A percentile compares a stretch with the other conserved stretches of the same genome.
These are phyloP conservation scores for Scatophagus argus DNA, from an alignment of 2,113 vertebrate genomes.

Conservation along the genomic window DNA sequence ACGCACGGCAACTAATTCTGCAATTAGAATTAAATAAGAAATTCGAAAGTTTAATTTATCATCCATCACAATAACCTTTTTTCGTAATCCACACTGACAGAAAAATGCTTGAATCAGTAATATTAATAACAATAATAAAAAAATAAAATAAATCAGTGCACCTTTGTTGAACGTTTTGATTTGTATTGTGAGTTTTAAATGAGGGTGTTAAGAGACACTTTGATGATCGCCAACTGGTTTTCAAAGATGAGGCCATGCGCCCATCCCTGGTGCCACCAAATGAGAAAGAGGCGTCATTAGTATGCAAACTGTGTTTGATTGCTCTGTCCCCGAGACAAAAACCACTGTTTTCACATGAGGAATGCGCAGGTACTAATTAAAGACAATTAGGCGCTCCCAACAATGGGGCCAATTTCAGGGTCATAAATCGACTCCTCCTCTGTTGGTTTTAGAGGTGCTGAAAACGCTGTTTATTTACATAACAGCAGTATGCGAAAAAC, in stretches of 20 bases:
- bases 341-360: slow-evolving; percentile 81
- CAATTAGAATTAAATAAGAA: background rate
- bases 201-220: slow-evolving; percentile 17
- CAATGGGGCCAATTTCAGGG: slow-evolving; percentile 80
- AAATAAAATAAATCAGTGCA: background rate
- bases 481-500: slow-evolving; percentile 67
- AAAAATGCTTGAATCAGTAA: background rate
- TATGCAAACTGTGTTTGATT: slow-evolving; percentile 83
- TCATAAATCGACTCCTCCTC: slow-evolving; percentile 81
- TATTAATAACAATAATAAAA: background rate
- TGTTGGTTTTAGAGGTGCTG: slow-evolving; percentile 78
- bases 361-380: slow-evolving; percentile 84
- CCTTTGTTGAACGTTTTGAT: slow-evolving; percentile 44
- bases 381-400: slow-evolving; percentile 82
- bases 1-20: background rate
- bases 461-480: slow-evolving; percentile 78
- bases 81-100: background rate
- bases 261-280: slow-evolving; percentile 69
- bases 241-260: slow-evolving; percentile 67
- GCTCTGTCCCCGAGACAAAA: slow-evolving; percentile 75
- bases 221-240: slow-evolving; percentile 71
- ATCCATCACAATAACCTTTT: background rate
- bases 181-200: slow-evolving; percentile 7
- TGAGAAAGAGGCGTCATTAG: slow-evolving; percentile 74
- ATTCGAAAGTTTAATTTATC: background rate